Conservation (phyloP, 2,113 vertebrate species). For the Anthoscopus minutus region DNA sequence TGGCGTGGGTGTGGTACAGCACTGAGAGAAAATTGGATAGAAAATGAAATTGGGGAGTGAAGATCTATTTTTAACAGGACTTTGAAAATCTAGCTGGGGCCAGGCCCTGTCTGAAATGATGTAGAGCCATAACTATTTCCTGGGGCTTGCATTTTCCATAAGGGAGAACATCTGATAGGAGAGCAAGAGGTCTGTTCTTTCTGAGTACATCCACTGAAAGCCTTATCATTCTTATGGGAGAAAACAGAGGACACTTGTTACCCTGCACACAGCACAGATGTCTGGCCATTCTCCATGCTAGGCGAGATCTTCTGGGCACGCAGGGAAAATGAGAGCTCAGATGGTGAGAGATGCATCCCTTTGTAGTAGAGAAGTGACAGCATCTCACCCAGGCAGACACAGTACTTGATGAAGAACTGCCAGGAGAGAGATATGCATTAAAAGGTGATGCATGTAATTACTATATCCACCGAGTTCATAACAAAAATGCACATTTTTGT, state of each 20-base stretch:
- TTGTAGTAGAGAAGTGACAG: background rate
- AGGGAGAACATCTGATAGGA: slow-evolving; percentile 28
- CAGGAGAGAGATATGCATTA: background rate
- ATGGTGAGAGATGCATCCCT: background rate
- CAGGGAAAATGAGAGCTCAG: background rate
- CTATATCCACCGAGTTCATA: background rate
- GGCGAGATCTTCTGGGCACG: background rate
- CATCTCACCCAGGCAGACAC: background rate
- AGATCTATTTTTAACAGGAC: slow-evolving; percentile 20
- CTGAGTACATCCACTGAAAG: background rate
- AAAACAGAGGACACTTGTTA: slow-evolving; percentile 16
- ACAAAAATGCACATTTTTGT: background rate
- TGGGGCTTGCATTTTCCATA: background rate
- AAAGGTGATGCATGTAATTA: background rate
- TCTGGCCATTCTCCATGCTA: slow-evolving; percentile 25
- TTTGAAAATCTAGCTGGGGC: slow-evolving; percentile 11
- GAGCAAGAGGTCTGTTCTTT: background rate
- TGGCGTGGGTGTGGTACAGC: background rate
- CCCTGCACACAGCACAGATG: background rate
- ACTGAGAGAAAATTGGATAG: background rate
- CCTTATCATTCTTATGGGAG: background rate
- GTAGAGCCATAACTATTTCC: slow-evolving; percentile 13
- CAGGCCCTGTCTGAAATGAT: slow-evolving; percentile 20
- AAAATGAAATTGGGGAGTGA: background rate
- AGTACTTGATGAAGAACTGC: background rate